Base-by-base conservation (phyloP, 2,797 vertebrate genomes). In the Uromys caudimaculatus region DNA sequence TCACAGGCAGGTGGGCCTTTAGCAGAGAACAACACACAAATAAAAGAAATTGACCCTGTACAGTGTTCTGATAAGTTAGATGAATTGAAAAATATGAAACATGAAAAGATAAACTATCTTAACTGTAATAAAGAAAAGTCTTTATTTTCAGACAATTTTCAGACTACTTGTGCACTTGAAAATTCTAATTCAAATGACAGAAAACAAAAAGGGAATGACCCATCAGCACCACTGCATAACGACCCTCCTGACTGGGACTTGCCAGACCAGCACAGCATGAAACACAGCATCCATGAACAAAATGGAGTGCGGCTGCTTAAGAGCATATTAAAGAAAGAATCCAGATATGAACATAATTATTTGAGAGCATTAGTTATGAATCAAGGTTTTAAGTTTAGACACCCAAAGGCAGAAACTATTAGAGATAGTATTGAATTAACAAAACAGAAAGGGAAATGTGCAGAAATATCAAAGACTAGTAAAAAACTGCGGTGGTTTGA, bases 401-500 rank as follows among this genome's bases (percentile, higher is more conserved):
- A 98, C 97, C 98, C 97, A 69, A 97, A 98, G n/a, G 98, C 98
- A 17, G 97, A 98, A 93, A 98, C 98, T 50, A 98, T 99, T 91
- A 99, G 99, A 98, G 99, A 99, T 97, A 99, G 99, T 85, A 97
- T 99, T 88, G 99, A 99, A 95, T 89, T 99, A 92, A 98, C 98
- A 71, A 99, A 98, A 97, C 95, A 97, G 50, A 99, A 98, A 97
- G 96, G 93, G 13, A 99, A 98, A 94, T 95, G 96, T 23, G 2
- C 75, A 83, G 98, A 98, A 95, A 97, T 95, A 92, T 98, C 98
- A 97, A 99, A 97, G 95, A 90, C 67, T 35, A 98, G 98, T 83
- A 99, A 99, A 98, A 99, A 99, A 95, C 96, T 99, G 56, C 98
- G 99, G 52, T 99, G 99, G 99, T 98, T 99, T 95, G 99, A 99